Evolutionary conservation across 2,888 invertebrate species (phyloP).

Genomic region (Agapetus fuscipes): DNA sequence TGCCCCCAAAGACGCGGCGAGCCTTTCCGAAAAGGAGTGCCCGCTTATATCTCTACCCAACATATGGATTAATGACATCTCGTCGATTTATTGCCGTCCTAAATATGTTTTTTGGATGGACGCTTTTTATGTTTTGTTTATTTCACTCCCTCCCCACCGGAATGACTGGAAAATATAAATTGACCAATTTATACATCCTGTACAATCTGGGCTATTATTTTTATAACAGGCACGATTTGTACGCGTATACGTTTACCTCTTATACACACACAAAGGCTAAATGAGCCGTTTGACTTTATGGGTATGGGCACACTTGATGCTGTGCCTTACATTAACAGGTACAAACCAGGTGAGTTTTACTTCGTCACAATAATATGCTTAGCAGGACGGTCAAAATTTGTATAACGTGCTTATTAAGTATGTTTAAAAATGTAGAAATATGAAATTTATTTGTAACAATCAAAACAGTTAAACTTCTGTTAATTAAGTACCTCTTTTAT

Average conservation of each 20-base stretch:
- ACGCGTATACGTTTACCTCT: too few relatives aligned
- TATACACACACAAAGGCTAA: neutral
- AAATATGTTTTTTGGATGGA: slow-evolving; percentile 22
- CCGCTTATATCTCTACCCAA: slow-evolving; percentile 10
- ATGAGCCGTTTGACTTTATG: slow-evolving; percentile 2
- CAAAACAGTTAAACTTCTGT: too few relatives aligned
- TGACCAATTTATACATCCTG: slow-evolving; percentile 20
- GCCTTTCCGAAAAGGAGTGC: slow-evolving; percentile 14
- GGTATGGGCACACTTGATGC: neutral
- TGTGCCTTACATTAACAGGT: too few relatives aligned
- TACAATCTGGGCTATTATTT: slow-evolving; percentile 18
- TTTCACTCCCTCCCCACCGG: slow-evolving; percentile 13
- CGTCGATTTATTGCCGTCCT: slow-evolving; percentile 21
- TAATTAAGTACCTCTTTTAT: too few relatives aligned
- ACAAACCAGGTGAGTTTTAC: too few relatives aligned
- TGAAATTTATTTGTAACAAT: too few relatives aligned
- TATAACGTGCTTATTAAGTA: too few relatives aligned
- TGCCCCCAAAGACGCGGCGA: slow-evolving; percentile 1
- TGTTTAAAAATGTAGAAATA: too few relatives aligned
- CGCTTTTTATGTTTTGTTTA: slow-evolving; percentile 21
- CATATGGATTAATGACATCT: slow-evolving; percentile 22
- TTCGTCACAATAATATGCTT: too few relatives aligned
- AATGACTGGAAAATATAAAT: slow-evolving; percentile 19
- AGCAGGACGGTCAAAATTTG: too few relatives aligned
- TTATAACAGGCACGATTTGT: slow-evolving; percentile 19